A percentile compares a stretch with the other conserved stretches of the same genome.
Conservation (phyloP, 2,797 vertebrate genomes). For the Amniataba percoides region DNA sequence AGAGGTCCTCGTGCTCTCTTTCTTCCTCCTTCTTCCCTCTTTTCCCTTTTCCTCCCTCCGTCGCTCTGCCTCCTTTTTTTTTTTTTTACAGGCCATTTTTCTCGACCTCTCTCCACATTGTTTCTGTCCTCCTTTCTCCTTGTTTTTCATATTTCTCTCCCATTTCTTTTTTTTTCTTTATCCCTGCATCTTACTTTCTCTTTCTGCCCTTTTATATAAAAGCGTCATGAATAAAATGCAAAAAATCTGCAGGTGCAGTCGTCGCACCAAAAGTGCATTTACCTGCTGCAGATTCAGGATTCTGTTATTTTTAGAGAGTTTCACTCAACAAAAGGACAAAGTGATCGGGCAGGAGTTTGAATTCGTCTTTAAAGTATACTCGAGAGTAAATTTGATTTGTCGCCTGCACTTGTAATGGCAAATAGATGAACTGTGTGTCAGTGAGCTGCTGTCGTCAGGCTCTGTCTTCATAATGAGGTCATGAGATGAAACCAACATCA, state of each 20-base stretch:
- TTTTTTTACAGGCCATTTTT: neutral
- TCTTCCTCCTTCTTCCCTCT: neutral
- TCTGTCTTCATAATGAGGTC: neutral
- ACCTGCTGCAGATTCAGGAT: neutral
- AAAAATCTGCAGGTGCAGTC: neutral
- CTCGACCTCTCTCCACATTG: neutral
- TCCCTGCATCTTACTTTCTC: neutral
- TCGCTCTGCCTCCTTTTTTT: neutral
- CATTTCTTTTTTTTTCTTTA: neutral
- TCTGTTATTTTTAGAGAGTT: neutral
- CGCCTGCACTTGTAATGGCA: neutral
- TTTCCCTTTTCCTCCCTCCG: conserved; percentile 11
- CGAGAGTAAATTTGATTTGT: neutral
- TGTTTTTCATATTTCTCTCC: neutral
- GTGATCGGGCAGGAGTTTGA: neutral
- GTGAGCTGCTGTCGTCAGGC: neutral
- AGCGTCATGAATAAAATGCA: neutral
- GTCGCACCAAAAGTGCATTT: neutral
- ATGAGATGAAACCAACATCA: too few relatives aligned
- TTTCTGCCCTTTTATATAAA: neutral
- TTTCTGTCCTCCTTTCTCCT: neutral
- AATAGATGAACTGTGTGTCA: neutral
- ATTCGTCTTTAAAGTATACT: neutral
- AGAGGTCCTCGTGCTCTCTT: conserved; percentile 61
- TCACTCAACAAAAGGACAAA: neutral